Evolutionary conservation across 2,113 vertebrate genomes (phyloP).

Genomic region (Siphamia tubifer): DNA sequence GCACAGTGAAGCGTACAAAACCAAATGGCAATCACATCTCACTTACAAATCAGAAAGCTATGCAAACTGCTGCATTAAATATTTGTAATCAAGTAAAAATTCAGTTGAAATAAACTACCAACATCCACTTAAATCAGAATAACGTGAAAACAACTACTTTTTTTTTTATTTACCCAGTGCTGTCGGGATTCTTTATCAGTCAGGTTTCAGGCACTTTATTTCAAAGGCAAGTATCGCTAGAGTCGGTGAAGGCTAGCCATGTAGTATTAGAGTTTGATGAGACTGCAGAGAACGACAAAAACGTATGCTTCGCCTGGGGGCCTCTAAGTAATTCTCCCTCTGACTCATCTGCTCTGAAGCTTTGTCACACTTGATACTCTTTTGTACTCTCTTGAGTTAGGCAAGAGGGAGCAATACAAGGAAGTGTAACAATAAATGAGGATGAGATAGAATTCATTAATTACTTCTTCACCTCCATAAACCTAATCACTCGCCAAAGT

Average conservation of each 20-base stretch:
- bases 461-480: slow-evolving; percentile 68
- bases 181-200: slow-evolving; percentile 9
- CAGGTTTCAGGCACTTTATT: slow-evolving; percentile 24
- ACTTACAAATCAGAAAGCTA: slow-evolving; percentile 63
- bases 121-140: slow-evolving; percentile 24
- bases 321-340: slow-evolving; percentile 57
- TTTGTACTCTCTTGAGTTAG: slow-evolving; percentile 50
- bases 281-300: slow-evolving; percentile 60
- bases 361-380: slow-evolving; percentile 62
- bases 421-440: slow-evolving; percentile 62
- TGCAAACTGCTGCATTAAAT: slow-evolving; percentile 56
- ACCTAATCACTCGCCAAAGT: slow-evolving; percentile 72
- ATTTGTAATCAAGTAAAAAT: slow-evolving; percentile 66
- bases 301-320: slow-evolving; percentile 52
- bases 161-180: background rate
- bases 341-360: slow-evolving; percentile 59
- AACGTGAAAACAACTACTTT: slow-evolving; percentile 23
- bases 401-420: slow-evolving; percentile 53
- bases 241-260: slow-evolving; percentile 29
- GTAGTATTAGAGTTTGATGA: slow-evolving; percentile 55
- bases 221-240: slow-evolving; percentile 27
- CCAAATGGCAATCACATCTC: slow-evolving; percentile 63
- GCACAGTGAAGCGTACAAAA: slow-evolving; percentile 40
- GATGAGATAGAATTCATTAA: slow-evolving; percentile 66
- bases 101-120: slow-evolving; percentile 26